phyloP scores from a whole-genome alignment of 1,140 invertebrate species.

The Camponotus pennsylvanicus region DNA sequence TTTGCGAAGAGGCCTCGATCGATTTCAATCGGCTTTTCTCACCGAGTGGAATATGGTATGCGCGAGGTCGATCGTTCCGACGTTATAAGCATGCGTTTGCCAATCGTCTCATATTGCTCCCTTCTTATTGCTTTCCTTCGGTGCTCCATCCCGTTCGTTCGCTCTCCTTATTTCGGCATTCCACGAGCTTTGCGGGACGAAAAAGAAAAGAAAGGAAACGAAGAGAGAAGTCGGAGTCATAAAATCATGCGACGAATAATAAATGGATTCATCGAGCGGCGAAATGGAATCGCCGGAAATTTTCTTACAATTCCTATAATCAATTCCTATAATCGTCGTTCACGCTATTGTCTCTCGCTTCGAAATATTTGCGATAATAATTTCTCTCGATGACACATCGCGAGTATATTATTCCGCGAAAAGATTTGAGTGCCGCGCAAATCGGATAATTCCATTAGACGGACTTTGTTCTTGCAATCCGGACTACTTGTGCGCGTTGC shows the following conservation, averaged over 20 bases:
- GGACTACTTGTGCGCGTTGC: constrained; percentile 34
- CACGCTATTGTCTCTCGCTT: too few species aligned
- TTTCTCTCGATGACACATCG: not conserved
- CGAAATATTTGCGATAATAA: not conserved
- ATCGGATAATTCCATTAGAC: constrained; percentile 45
- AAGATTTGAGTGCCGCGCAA: constrained; percentile 6
- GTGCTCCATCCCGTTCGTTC: not conserved
- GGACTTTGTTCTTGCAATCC: constrained; percentile 27
- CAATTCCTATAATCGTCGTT: too few species aligned
- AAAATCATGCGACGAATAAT: constrained; percentile 27
- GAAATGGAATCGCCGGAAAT: not conserved
- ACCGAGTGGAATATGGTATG: constrained; percentile 9
- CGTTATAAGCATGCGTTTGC: constrained; percentile 27
- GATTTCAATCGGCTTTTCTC: constrained; percentile 52
- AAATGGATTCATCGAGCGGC: constrained; percentile 18
- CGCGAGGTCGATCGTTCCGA: constrained; percentile 30
- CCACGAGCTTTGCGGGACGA: not conserved
- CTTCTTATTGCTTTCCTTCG: not conserved
- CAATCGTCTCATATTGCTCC: constrained; percentile 10
- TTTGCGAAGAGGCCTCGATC: constrained; percentile 42
- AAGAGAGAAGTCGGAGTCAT: not conserved
- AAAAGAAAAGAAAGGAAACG: not conserved
- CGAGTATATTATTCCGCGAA: not conserved
- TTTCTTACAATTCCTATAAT: not conserved
- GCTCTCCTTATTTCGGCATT: constrained; percentile 19